Conservation (phyloP, 2,888 invertebrate species). For the Melikaiella ostensackeni region DNA sequence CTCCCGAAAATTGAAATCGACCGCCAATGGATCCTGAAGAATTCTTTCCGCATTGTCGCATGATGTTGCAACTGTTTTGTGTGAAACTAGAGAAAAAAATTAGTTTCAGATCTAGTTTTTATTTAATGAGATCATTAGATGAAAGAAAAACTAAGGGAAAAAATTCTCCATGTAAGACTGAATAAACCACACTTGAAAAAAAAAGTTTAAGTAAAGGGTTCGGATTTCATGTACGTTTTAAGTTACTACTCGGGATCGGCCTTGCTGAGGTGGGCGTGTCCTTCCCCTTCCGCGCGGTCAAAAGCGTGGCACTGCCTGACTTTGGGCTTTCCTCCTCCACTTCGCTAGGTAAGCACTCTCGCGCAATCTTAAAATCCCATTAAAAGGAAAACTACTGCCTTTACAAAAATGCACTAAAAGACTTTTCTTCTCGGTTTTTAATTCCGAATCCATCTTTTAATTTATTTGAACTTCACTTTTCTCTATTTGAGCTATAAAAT, state of each 20-base stretch:
- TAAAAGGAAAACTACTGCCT: not conserved
- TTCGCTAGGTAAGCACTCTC: not conserved
- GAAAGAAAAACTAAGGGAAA: no score
- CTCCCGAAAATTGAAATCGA: constrained; percentile 66
- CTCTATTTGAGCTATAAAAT: no score
- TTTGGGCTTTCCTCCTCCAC: not conserved
- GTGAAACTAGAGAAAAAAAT: not conserved
- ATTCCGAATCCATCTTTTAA: not conserved
- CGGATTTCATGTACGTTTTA: not conserved
- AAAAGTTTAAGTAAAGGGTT: not conserved
- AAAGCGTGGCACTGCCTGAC: not conserved
- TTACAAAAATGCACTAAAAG: not conserved
- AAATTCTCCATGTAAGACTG: not conserved
- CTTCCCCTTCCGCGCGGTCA: not conserved
- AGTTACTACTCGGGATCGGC: not conserved
- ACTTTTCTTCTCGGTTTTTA: not conserved
- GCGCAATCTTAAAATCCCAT: not conserved
- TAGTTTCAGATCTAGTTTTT: not conserved
- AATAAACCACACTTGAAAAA: not conserved
- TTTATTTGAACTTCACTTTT: not conserved
- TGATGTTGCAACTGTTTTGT: not conserved
- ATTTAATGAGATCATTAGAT: not conserved
- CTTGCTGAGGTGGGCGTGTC: not conserved
- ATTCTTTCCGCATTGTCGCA: constrained; percentile 20
- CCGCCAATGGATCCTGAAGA: constrained; percentile 29